Evolutionary conservation across 2,797 vertebrate genomes (phyloP).

Genomic region (Phoebastria nigripes): DNA sequence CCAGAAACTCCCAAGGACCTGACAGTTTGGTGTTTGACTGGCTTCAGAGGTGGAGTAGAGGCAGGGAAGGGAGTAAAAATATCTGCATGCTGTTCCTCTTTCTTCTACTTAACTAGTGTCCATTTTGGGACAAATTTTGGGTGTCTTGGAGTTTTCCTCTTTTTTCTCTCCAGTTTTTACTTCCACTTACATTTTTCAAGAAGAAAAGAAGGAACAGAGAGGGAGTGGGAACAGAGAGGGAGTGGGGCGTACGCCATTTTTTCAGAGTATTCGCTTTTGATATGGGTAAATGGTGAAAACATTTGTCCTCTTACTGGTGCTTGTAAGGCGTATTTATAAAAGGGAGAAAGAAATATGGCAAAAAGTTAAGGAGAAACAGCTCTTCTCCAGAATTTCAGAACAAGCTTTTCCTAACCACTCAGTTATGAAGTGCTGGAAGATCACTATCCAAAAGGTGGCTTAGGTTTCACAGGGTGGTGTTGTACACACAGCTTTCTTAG

Average conservation of each 20-base stretch:
- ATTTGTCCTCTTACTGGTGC: background rate
- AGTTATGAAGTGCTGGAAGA: background rate
- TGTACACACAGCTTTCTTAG: background rate
- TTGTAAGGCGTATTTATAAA: background rate
- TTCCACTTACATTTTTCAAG: background rate
- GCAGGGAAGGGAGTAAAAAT: background rate
- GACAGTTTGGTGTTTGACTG: background rate
- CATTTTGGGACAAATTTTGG: background rate
- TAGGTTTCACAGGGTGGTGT: background rate
- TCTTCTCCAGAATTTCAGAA: background rate
- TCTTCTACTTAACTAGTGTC: background rate
- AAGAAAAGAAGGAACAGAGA: background rate
- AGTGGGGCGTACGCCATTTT: accelerated
- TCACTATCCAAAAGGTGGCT: background rate
- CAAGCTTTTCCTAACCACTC: background rate
- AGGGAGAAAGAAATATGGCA: background rate
- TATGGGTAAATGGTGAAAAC: background rate
- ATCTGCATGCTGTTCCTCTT: background rate
- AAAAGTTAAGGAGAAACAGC: background rate
- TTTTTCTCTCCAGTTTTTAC: background rate
- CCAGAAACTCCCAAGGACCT: background rate
- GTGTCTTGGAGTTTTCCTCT: background rate
- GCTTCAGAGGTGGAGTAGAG: background rate
- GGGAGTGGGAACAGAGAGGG: background rate
- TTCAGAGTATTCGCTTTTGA: background rate